phyloP scores from a whole-genome alignment of 2,797 vertebrate species.

The Gymnoscopelus microlampas region DNA sequence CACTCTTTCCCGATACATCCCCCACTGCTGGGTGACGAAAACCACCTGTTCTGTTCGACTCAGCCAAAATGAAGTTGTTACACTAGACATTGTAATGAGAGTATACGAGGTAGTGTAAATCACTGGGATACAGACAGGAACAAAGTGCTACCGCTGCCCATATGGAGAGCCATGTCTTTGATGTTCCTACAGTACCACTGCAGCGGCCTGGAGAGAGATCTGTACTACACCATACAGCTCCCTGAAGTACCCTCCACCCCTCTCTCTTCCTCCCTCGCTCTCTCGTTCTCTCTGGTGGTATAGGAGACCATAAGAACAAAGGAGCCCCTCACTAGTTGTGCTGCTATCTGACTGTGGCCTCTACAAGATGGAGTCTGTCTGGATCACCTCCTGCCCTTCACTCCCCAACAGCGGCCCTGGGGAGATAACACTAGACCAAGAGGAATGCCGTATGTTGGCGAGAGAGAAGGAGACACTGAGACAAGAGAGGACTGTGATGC shows the following conservation, averaged over 20 bases:
- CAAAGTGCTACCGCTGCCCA: slow-evolving; percentile 2
- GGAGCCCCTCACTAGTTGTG: slow-evolving; percentile 51
- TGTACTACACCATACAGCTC: neutral
- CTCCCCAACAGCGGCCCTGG: slow-evolving; percentile 49
- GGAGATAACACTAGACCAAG: slow-evolving; percentile 49
- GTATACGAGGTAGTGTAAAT: slow-evolving; percentile 8
- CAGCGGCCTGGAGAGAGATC: slow-evolving; percentile 6
- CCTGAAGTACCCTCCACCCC: neutral
- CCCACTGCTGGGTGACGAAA: slow-evolving; percentile 31
- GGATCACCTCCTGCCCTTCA: slow-evolving; percentile 52
- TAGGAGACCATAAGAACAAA: slow-evolving; percentile 54
- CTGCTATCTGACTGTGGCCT: slow-evolving; percentile 61
- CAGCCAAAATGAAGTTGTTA: slow-evolving; percentile 4
- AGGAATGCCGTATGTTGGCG: slow-evolving; percentile 52
- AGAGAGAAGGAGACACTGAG: slow-evolving; percentile 35
- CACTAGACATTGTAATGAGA: slow-evolving; percentile 5
- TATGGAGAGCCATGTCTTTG: slow-evolving; percentile 10
- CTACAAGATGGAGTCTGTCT: slow-evolving; percentile 64
- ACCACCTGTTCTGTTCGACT: slow-evolving; percentile 33
- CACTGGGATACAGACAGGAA: neutral
- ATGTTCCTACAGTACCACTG: slow-evolving; percentile 1
- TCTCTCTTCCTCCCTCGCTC: neutral
- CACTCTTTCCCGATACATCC: slow-evolving; percentile 10
- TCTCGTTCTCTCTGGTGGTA: slow-evolving; percentile 15
- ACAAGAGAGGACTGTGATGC: slow-evolving; percentile 34